A percentile compares a stretch with the other conserved stretches of the same genome.
Evolutionary conservation across 2,113 vertebrate genomes (phyloP).

Genomic region (Paramormyrops kingsleyae): DNA sequence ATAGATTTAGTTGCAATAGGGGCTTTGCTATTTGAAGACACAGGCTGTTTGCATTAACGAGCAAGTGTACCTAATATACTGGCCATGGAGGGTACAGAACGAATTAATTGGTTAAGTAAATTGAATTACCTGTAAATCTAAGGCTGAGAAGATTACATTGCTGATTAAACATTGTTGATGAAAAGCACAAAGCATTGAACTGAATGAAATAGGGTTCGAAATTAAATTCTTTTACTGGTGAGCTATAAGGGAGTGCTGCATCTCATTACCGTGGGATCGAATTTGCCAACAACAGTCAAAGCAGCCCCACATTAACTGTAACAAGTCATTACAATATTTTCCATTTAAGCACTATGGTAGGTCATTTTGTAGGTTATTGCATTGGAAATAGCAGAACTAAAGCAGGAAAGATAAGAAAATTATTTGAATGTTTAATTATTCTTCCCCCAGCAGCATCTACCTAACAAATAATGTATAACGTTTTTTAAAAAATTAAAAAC

Average conservation of each 20-base stretch:
- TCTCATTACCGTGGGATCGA: neutral
- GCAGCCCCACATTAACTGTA: neutral
- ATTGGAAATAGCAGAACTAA: constrained; percentile 1
- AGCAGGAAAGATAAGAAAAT: neutral
- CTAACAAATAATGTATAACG: neutral
- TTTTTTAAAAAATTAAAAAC: neutral
- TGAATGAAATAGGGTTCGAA: neutral
- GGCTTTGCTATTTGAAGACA: neutral
- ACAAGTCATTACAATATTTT: neutral
- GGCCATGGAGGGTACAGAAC: neutral
- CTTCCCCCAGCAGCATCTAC: neutral
- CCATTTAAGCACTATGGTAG: neutral
- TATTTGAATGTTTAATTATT: constrained; percentile 4
- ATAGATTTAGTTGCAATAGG: neutral
- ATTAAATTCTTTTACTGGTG: neutral
- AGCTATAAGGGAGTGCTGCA: neutral
- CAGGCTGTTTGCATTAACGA: neutral
- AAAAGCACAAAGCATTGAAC: neutral
- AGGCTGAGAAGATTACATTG: neutral
- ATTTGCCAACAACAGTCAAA: neutral
- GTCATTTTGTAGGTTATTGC: neutral
- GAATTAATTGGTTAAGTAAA: neutral
- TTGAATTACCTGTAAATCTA: constrained; percentile 11
- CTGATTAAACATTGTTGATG: neutral
- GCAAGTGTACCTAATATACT: neutral